Conservation (phyloP, 64 coral and sea anemone genomes). For the Stylophora pistillata region DNA sequence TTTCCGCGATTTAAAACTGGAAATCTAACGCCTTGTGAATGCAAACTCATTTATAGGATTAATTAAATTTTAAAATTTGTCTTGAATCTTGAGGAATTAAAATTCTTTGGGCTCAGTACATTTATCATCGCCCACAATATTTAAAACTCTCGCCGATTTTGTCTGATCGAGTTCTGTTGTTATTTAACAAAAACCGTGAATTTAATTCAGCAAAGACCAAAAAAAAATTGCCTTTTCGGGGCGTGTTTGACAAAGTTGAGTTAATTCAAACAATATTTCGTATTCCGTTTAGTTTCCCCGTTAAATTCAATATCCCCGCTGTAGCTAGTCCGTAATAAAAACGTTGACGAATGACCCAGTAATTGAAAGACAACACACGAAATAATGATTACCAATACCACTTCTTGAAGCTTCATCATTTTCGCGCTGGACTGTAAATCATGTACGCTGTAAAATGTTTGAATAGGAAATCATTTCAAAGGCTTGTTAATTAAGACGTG, state of each 20-base stretch:
- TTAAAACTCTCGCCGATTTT: neutral
- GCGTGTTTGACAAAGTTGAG: neutral
- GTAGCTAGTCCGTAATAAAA: neutral
- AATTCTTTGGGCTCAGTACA: neutral
- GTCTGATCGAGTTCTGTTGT: neutral
- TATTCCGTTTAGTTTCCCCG: conserved; percentile 3
- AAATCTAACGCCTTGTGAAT: conserved; percentile 10
- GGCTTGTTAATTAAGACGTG: conserved; percentile 27
- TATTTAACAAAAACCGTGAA: neutral
- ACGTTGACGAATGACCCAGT: conserved; percentile 6
- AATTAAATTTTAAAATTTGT: conserved; percentile 20
- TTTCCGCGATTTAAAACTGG: conserved; percentile 14
- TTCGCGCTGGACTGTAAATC: neutral
- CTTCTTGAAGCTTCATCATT: neutral
- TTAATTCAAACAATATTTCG: conserved; percentile 6
- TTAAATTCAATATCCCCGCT: neutral
- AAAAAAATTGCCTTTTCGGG: neutral
- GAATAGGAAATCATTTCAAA: conserved; percentile 18
- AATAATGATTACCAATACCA: neutral
- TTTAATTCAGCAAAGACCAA: neutral
- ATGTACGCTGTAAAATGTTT: neutral
- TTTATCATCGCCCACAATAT: neutral
- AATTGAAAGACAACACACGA: neutral
- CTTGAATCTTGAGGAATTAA: neutral
- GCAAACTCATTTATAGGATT: conserved; percentile 20